Conservation (phyloP, 1,140 invertebrate genomes). For the Metaphire vulgaris region DNA sequence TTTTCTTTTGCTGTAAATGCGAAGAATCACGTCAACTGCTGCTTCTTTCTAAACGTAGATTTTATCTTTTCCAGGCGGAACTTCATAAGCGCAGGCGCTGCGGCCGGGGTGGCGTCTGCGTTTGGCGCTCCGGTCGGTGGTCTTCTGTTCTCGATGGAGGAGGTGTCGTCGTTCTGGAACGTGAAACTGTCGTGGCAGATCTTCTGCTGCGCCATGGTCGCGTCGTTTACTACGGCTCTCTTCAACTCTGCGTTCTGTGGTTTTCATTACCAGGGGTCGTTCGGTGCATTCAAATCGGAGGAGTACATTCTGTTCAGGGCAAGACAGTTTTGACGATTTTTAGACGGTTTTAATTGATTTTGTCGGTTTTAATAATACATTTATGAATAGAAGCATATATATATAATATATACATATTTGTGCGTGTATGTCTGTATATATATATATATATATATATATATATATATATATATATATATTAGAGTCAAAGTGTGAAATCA, state of each 20-base stretch:
- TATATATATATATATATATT: no score
- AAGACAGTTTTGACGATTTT: no score
- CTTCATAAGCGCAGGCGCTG: slow-evolving; percentile 94
- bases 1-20: no score
- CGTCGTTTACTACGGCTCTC: slow-evolving; percentile 52
- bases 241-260: slow-evolving; percentile 52
- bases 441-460: no score
- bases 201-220: slow-evolving; percentile 54
- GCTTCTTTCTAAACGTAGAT: no score
- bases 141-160: slow-evolving; percentile 93
- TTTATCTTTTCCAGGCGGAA: slow-evolving; percentile 76
- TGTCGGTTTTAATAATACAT: no score
- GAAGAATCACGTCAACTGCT: no score
- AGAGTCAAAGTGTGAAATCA: no score
- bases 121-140: slow-evolving; percentile 96
- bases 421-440: no score
- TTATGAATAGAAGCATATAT: no score
- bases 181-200: slow-evolving; percentile 53
- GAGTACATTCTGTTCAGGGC: slow-evolving; percentile 47
- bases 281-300: slow-evolving; percentile 50
- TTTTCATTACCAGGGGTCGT: slow-evolving; percentile 47
- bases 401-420: no score
- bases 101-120: slow-evolving; percentile 86
- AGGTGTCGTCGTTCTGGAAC: slow-evolving; percentile 59
- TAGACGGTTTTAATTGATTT: no score